Evolutionary conservation across 1,140 invertebrate species (phyloP).

Genomic region (Solen grandis): DNA sequence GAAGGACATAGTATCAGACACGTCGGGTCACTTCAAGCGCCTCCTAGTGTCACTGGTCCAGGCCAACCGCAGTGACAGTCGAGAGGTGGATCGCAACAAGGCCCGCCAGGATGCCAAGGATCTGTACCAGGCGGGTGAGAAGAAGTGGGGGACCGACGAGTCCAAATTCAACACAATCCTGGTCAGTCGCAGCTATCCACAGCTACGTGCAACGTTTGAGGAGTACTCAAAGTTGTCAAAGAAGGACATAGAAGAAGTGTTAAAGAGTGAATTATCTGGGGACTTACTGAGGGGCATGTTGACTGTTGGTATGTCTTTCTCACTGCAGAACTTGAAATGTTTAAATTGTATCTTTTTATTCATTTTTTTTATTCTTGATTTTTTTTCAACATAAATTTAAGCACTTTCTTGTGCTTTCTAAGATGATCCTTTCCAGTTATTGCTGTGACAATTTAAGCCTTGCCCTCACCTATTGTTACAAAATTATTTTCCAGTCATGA

Average conservation of each 20-base stretch:
- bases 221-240: slow-evolving; percentile 79
- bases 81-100: slow-evolving; percentile 74
- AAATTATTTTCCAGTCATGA: too few species aligned
- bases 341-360: not conserved
- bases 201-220: slow-evolving; percentile 79
- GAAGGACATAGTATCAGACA: slow-evolving; percentile 94
- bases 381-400: not conserved
- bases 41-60: slow-evolving; percentile 87
- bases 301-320: slow-evolving; percentile 75
- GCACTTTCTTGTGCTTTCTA: too few species aligned
- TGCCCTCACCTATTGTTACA: too few species aligned
- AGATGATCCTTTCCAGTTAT: too few species aligned
- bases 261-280: slow-evolving; percentile 81
- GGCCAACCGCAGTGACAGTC: slow-evolving; percentile 76
- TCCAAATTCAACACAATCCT: slow-evolving; percentile 80
- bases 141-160: slow-evolving; percentile 83
- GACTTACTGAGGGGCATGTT: slow-evolving; percentile 78
- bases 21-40: slow-evolving; percentile 95
- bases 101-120: slow-evolving; percentile 80
- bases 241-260: slow-evolving; percentile 78
- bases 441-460: too few species aligned
- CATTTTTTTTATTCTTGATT: not conserved
- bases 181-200: slow-evolving; percentile 77
- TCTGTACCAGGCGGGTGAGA: slow-evolving; percentile 80
- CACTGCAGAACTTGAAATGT: not conserved